These are phyloP conservation scores for Serripes groenlandicus DNA, from an alignment of 2,888 invertebrate species.

Conservation along the genomic window DNA sequence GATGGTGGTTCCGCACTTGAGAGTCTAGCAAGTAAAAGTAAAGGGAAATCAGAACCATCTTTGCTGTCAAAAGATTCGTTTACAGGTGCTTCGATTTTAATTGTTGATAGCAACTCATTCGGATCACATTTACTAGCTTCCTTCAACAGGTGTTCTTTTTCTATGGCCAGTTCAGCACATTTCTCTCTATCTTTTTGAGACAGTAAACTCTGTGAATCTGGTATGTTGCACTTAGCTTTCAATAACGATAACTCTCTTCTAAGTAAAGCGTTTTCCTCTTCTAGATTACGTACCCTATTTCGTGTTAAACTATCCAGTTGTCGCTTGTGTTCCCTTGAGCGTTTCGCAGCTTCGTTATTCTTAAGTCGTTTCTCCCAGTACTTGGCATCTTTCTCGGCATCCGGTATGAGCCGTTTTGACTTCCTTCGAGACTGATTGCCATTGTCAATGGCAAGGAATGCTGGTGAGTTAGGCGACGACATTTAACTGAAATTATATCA, in stretches of 20 bases:
- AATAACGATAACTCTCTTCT: conserved; percentile 72
- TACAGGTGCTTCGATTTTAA: not conserved
- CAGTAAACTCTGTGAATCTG: conserved; percentile 66
- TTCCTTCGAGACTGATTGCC: not conserved
- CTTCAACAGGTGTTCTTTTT: not conserved
- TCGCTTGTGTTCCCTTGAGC: conserved; percentile 78
- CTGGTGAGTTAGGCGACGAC: too few species aligned
- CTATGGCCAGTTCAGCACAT: conserved; percentile 27
- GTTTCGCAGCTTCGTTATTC: conserved; percentile 80
- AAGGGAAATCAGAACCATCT: not conserved
- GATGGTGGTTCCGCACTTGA: not conserved
- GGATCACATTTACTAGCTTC: not conserved
- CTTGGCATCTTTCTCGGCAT: conserved; percentile 73
- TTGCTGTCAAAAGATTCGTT: not conserved
- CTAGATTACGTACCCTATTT: conserved; percentile 67
- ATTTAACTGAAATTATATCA: too few species aligned
- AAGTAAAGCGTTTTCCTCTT: conserved; percentile 76
- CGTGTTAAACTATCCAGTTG: conserved; percentile 69
- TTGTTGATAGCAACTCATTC: not conserved
- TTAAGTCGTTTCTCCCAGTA: conserved; percentile 80
- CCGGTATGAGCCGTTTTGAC: conserved; percentile 72
- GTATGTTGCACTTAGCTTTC: conserved; percentile 72
- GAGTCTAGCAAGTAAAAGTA: conserved; percentile 21
- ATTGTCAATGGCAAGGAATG: too few species aligned
- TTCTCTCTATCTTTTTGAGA: conserved; percentile 67